Evolutionary conservation across 35 echinoderm and acorn worm genomes (phyloP).

Genomic region (Anneissia japonica): DNA sequence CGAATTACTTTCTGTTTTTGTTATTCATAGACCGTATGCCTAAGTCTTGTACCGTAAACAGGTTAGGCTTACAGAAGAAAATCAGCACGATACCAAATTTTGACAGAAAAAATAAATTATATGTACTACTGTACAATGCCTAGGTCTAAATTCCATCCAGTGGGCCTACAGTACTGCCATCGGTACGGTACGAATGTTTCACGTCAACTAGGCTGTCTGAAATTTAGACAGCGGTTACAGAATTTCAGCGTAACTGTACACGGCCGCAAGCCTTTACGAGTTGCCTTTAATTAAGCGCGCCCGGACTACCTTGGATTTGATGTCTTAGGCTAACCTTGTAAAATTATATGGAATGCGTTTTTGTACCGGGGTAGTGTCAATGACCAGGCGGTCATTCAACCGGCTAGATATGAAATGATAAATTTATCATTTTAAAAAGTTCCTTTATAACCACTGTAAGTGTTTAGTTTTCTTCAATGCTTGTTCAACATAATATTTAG

Average conservation of each 20-base stretch:
- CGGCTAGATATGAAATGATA: too few species aligned
- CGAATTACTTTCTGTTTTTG: too few species aligned
- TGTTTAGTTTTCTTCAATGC: too few species aligned
- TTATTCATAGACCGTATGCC: too few species aligned
- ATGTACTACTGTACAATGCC: background rate
- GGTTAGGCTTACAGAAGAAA: too few species aligned
- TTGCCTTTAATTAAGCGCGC: background rate
- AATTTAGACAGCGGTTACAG: background rate
- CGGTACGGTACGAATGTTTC: background rate
- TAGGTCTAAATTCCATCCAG: background rate
- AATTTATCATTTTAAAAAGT: too few species aligned
- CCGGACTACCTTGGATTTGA: background rate
- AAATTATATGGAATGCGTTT: background rate
- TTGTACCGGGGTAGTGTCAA: background rate
- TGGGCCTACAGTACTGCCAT: background rate
- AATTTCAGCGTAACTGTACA: background rate
- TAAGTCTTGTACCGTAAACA: too few species aligned
- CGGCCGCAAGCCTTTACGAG: background rate
- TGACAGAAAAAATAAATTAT: background rate
- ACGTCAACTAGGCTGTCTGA: background rate
- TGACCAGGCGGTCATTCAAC: background rate
- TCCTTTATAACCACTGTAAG: too few species aligned
- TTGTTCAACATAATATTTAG: too few species aligned
- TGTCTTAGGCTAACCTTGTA: background rate
- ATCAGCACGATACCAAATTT: background rate